These are phyloP conservation scores for Arenaria interpres DNA, from an alignment of 2,113 vertebrate species.

Conservation along the genomic window DNA sequence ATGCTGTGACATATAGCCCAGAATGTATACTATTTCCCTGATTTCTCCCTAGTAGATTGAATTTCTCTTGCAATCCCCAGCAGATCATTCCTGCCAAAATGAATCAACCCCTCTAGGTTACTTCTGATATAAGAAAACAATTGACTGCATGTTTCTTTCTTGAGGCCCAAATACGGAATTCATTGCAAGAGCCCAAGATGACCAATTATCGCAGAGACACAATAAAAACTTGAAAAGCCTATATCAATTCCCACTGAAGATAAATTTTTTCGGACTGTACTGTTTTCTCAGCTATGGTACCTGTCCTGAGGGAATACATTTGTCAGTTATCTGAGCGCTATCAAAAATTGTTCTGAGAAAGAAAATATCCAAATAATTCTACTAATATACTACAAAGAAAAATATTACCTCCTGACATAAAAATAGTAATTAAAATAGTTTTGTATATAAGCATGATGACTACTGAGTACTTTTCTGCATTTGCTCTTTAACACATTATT, in stretches of 20 bases:
- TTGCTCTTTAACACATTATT: background rate
- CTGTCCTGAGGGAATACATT: background rate
- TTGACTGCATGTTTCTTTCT: background rate
- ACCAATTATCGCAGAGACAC: background rate
- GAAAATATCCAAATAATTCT: background rate
- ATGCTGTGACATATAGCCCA: background rate
- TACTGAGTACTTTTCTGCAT: background rate
- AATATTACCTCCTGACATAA: background rate
- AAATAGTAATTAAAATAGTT: background rate
- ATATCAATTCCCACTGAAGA: background rate
- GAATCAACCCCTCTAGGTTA: background rate
- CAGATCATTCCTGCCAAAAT: background rate
- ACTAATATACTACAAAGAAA: background rate
- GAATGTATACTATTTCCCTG: background rate
- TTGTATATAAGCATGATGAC: background rate
- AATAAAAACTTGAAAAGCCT: background rate
- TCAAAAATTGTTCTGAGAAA: background rate
- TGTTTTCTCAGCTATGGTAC: background rate
- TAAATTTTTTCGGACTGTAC: background rate
- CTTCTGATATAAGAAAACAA: background rate
- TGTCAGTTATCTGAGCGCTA: background rate
- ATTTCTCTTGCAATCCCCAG: background rate
- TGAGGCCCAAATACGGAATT: background rate
- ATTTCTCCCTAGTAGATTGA: background rate
- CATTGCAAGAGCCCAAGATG: background rate